These are phyloP conservation scores for Ptychoptera albimana DNA, from an alignment of 2,888 invertebrate species.

Conservation along the genomic window DNA sequence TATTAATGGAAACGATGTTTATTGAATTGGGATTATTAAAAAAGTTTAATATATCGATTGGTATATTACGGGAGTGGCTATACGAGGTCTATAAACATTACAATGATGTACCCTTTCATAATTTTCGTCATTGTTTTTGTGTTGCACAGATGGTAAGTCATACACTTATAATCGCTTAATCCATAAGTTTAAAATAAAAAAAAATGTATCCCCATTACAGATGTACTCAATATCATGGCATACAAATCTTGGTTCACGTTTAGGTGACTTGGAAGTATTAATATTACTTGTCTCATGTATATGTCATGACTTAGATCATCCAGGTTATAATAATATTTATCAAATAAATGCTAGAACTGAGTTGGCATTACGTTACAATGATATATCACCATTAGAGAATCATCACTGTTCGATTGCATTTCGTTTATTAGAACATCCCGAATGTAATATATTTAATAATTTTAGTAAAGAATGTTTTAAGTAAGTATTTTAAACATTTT, in stretches of 20 bases:
- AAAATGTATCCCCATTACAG: constrained; percentile 29
- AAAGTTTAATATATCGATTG: constrained; percentile 58
- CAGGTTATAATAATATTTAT: constrained; percentile 63
- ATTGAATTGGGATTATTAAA: constrained; percentile 56
- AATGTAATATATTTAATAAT: constrained; percentile 63
- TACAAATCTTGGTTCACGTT: constrained; percentile 48
- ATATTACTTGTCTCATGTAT: constrained; percentile 63
- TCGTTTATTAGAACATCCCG: constrained; percentile 59
- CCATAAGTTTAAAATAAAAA: background rate
- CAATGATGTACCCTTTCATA: constrained; percentile 76
- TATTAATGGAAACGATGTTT: constrained; percentile 68
- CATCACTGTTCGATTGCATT: constrained; percentile 77
- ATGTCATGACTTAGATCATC: constrained; percentile 67
- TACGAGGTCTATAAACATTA: constrained; percentile 66
- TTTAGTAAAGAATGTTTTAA: constrained; percentile 44
- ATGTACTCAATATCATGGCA: constrained; percentile 68
- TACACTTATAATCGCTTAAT: background rate
- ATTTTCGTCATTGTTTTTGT: constrained; percentile 75
- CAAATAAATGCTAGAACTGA: constrained; percentile 74
- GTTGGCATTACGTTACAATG: constrained; percentile 64
- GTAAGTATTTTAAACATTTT: constrained; percentile 25
- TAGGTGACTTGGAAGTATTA: constrained; percentile 60
- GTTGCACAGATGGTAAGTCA: constrained; percentile 69
- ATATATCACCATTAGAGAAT: constrained; percentile 72
- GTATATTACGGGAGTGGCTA: constrained; percentile 51